Conservation (phyloP, 1,140 invertebrate species). For the Marisa cornuarietis region DNA sequence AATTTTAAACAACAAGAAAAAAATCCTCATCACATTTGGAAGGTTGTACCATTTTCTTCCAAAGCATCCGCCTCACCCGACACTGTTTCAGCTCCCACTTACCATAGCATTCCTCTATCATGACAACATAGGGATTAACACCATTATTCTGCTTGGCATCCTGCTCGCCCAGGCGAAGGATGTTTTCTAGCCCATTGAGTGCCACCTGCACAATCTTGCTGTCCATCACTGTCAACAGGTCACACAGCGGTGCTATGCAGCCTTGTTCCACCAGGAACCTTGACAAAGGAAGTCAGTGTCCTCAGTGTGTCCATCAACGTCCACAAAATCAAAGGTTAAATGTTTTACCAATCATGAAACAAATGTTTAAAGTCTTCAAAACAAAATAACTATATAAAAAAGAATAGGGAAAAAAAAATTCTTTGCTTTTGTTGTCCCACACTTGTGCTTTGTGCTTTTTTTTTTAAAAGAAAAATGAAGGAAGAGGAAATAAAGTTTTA, state of each 20-base stretch:
- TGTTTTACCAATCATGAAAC: too few relatives aligned
- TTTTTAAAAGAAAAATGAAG: too few relatives aligned
- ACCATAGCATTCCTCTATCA: conserved; percentile 97
- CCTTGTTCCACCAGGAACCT: conserved; percentile 71
- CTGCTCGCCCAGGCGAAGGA: conserved; percentile 90
- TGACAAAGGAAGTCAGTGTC: not conserved
- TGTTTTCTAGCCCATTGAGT: conserved; percentile 95
- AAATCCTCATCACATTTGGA: not conserved
- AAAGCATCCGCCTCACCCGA: too few relatives aligned
- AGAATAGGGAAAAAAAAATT: not conserved
- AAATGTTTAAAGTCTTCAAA: not conserved
- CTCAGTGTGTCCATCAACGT: too few relatives aligned
- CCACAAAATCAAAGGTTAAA: too few relatives aligned
- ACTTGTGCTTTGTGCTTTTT: too few relatives aligned
- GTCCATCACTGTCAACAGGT: conserved; percentile 92
- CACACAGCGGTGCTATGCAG: conserved; percentile 94
- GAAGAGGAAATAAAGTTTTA: conserved; percentile 61
- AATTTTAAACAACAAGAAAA: too few relatives aligned
- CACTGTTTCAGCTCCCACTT: conserved; percentile 15
- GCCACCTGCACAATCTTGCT: conserved; percentile 98
- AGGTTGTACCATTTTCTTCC: not conserved
- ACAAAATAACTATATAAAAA: not conserved
- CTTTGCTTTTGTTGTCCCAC: not conserved
- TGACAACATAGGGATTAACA: conserved; percentile 89
- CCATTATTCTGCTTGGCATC: conserved; percentile 75